Evolutionary conservation across 1,140 invertebrate species (phyloP).

Genomic region (Zeugodacus cucurbitae): DNA sequence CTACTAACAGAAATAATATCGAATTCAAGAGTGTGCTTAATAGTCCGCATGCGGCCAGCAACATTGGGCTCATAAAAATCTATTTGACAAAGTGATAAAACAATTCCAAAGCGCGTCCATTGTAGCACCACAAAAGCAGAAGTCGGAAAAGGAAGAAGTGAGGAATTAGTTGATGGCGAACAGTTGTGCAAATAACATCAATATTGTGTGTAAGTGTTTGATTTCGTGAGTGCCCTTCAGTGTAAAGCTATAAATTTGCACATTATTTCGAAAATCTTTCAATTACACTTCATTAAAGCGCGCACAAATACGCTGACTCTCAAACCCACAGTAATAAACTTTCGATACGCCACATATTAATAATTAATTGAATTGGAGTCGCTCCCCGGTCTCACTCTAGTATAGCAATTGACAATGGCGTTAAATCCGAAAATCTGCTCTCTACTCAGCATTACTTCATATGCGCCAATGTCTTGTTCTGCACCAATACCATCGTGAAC

Average conservation of each 20-base stretch:
- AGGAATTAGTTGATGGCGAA: background rate
- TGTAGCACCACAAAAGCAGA: background rate
- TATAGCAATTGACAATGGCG: background rate
- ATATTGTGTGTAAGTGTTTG: background rate
- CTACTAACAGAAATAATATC: background rate
- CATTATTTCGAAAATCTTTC: constrained; percentile 33
- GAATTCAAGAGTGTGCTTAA: background rate
- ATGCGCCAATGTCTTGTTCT: background rate
- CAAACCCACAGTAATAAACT: background rate
- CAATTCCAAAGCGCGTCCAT: background rate
- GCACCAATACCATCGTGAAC: background rate
- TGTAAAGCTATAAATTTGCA: constrained; percentile 9
- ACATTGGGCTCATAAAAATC: constrained; percentile 12
- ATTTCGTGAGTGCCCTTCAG: background rate
- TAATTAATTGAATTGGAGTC: constrained; percentile 59
- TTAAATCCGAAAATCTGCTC: background rate
- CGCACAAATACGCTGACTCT: background rate
- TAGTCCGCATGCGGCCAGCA: constrained; percentile 44
- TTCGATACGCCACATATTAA: constrained; percentile 51
- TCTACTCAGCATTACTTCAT: background rate
- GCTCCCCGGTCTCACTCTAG: background rate
- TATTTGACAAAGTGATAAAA: constrained; percentile 11
- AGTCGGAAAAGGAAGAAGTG: background rate
- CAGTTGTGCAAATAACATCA: background rate
- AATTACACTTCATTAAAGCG: constrained; percentile 35